phyloP scores from a whole-genome alignment of 2,888 invertebrate species.

The Watsonalla cultraria region DNA sequence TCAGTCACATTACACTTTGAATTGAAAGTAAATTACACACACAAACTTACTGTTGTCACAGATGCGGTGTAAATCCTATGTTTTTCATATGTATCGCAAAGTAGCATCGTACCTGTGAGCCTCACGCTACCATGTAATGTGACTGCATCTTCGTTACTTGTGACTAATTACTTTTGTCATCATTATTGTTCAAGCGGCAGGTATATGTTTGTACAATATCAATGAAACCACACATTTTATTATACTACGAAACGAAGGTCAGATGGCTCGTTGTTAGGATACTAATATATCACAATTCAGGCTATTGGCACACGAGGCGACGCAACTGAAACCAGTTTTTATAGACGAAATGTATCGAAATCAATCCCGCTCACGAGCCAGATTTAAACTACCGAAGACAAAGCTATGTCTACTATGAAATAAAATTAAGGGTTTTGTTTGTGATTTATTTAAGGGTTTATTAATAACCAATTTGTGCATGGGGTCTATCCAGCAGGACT shows the following conservation, averaged over 20 bases:
- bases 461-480: no score
- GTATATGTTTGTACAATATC: slow-evolving; percentile 13
- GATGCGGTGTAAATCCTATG: slow-evolving; percentile 2
- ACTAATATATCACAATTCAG: slow-evolving; percentile 5
- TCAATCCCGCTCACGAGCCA: no score
- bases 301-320: not conserved
- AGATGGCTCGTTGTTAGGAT: slow-evolving; percentile 10
- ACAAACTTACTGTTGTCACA: slow-evolving; percentile 23
- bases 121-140: slow-evolving; percentile 18
- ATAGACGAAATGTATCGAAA: no score
- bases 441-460: no score
- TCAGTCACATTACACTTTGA: slow-evolving; percentile 16
- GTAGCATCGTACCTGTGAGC: not conserved
- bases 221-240: slow-evolving; percentile 22
- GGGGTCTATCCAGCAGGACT: no score
- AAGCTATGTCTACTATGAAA: no score
- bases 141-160: slow-evolving; percentile 20
- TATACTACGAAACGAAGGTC: slow-evolving; percentile 14
- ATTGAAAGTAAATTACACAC: slow-evolving; percentile 25
- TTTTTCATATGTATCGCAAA: not conserved
- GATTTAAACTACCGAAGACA: no score
- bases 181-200: slow-evolving; percentile 17
- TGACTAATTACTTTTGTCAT: slow-evolving; percentile 24
- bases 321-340: no score
- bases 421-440: no score